Conservation (phyloP, 2,888 invertebrate species). For the Odontocerum albicorne region DNA sequence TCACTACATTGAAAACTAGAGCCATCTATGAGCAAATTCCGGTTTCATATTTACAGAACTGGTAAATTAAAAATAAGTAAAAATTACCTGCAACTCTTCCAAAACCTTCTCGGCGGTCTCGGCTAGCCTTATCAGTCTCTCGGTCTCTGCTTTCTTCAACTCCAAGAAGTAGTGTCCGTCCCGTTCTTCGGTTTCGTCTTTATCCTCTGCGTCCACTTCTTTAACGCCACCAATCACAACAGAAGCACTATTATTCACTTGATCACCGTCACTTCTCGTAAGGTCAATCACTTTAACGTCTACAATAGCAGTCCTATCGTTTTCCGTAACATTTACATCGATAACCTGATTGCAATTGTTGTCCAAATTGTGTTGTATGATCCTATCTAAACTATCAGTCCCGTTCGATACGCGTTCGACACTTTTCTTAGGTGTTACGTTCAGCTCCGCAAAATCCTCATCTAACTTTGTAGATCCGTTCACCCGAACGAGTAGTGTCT, state of each 20-base stretch:
- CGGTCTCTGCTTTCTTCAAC: conserved; percentile 73
- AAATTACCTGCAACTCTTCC: conserved; percentile 53
- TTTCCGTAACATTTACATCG: not conserved
- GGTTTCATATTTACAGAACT: too few species aligned
- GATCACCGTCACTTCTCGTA: not conserved
- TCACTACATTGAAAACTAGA: too few species aligned
- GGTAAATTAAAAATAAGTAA: too few species aligned
- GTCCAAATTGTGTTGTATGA: conserved; percentile 21
- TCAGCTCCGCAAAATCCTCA: conserved; percentile 5
- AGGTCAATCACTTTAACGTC: not conserved
- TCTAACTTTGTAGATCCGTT: conserved; percentile 16
- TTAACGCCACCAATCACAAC: not conserved
- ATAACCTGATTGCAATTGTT: conserved; percentile 24
- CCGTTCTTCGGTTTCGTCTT: conserved; percentile 49
- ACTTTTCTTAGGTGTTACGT: conserved; percentile 36
- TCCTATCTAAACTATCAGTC: too few species aligned
- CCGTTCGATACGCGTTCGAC: too few species aligned
- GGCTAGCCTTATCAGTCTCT: conserved; percentile 67
- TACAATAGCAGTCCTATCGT: not conserved
- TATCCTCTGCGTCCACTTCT: not conserved
- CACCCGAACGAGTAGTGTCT: conserved; percentile 3
- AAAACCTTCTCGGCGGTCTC: conserved; percentile 71
- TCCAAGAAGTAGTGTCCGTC: conserved; percentile 80
- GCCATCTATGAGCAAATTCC: not conserved
- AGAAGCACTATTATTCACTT: too few species aligned